Evolutionary conservation across 2,113 vertebrate species (phyloP).

Genomic region (Hymenochirus boettgeri): DNA sequence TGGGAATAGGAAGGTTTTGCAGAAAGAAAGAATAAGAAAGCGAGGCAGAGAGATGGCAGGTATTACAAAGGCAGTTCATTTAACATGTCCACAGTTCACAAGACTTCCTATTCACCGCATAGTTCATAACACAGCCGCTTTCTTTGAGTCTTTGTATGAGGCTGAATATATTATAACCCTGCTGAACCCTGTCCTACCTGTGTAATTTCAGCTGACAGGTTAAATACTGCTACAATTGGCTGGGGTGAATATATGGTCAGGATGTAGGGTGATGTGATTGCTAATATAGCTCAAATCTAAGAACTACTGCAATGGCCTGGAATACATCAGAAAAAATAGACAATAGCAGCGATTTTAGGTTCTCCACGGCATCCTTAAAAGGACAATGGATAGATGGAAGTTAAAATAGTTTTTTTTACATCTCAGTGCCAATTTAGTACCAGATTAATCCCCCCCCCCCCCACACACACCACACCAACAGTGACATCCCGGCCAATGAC

Average conservation of each 20-base stretch:
- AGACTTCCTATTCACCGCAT: background rate
- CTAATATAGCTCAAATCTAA: constrained; percentile 56
- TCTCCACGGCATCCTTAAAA: constrained; percentile 57
- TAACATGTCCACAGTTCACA: background rate
- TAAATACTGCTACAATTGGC: constrained; percentile 66
- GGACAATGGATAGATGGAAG: constrained; percentile 49
- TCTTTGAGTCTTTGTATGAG: constrained; percentile 31
- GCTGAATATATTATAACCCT: constrained; percentile 57
- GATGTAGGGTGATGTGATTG: constrained; percentile 59
- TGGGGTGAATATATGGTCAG: constrained; percentile 65
- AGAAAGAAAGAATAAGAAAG: background rate
- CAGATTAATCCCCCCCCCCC: no score
- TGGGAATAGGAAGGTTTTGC: no score
- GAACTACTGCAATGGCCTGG: constrained; percentile 57
- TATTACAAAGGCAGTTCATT: background rate
- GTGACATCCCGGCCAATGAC: no score
- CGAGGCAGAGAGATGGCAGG: background rate
- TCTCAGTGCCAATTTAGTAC: no score
- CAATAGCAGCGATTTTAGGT: constrained; percentile 60
- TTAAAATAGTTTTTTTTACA: no score
- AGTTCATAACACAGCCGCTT: constrained; percentile 47
- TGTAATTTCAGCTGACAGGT: constrained; percentile 60
- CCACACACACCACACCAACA: no score
- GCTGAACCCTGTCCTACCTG: constrained; percentile 60
- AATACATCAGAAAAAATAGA: constrained; percentile 52